These are phyloP conservation scores for Harmothoe impar DNA, from an alignment of 2,888 invertebrate genomes.

Conservation along the genomic window DNA sequence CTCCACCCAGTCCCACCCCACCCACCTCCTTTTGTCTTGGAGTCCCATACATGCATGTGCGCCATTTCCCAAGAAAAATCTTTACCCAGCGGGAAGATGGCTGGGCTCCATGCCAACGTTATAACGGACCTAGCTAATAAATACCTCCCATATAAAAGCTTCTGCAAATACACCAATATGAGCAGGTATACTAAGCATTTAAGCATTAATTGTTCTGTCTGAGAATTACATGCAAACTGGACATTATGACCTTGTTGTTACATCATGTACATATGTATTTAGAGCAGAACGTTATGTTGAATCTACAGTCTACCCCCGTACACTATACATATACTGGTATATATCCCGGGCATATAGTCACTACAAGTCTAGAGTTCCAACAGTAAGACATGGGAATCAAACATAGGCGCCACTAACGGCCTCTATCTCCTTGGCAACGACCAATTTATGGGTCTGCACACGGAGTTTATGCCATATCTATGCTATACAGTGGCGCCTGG, in stretches of 20 bases:
- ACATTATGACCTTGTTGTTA: too few relatives aligned
- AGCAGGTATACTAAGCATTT: too few relatives aligned
- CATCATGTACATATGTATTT: too few relatives aligned
- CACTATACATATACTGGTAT: too few relatives aligned
- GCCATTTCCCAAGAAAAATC: slow-evolving; percentile 12
- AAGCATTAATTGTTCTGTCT: too few relatives aligned
- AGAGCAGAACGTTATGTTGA: too few relatives aligned
- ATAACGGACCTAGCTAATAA: background rate
- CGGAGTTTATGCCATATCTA: slow-evolving; percentile 3
- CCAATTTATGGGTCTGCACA: slow-evolving; percentile 16
- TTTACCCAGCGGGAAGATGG: background rate
- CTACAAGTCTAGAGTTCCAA: background rate
- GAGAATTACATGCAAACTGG: too few relatives aligned
- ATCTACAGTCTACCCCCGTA: too few relatives aligned
- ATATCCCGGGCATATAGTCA: too few relatives aligned
- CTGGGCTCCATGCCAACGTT: background rate
- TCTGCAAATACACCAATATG: too few relatives aligned
- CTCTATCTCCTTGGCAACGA: slow-evolving; percentile 57
- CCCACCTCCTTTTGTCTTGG: background rate
- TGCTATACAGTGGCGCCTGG: slow-evolving; percentile 36
- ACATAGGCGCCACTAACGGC: background rate
- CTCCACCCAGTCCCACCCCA: background rate
- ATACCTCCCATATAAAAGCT: too few relatives aligned
- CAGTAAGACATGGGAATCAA: background rate
- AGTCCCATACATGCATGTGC: slow-evolving; percentile 11